phyloP scores from a whole-genome alignment of 2,797 vertebrate species.

The Xenops minutus region DNA sequence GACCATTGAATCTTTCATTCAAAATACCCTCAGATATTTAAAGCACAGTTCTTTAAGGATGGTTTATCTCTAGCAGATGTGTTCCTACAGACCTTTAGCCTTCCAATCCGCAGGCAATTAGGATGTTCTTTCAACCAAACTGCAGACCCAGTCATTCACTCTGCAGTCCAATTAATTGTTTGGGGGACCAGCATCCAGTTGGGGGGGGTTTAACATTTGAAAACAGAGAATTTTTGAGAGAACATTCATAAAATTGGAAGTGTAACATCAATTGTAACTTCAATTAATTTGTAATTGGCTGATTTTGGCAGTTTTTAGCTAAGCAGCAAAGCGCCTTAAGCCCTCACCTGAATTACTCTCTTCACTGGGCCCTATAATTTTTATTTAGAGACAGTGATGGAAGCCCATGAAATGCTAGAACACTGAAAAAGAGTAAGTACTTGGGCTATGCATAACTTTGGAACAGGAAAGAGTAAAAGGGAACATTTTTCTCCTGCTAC shows the following conservation, averaged over 20 bases:
- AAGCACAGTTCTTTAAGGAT: not conserved
- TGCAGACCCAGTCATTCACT: not conserved
- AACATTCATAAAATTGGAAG: not conserved
- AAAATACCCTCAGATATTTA: not conserved
- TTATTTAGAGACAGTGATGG: not conserved
- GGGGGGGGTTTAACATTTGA: fast-evolving
- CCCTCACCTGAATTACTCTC: not conserved
- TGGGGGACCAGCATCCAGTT: not conserved
- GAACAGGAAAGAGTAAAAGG: not conserved
- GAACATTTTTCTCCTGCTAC: not conserved
- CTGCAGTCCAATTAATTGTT: not conserved
- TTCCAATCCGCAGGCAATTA: not conserved
- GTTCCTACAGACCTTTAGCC: not conserved
- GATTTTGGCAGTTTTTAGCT: not conserved
- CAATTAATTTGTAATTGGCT: not conserved
- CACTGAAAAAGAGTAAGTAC: not conserved
- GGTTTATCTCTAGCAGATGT: not conserved
- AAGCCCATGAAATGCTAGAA: not conserved
- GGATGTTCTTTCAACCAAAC: not conserved
- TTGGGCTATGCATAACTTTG: not conserved
- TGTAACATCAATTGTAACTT: not conserved
- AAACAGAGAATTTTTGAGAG: not conserved
- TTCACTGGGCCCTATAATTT: not conserved
- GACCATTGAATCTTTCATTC: conserved; percentile 15
- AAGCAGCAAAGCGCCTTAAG: not conserved